Evolutionary conservation across 2,888 invertebrate genomes (phyloP), one percentile per base, ranked within the genome.

Genomic region (Hyppa rectilinea): DNA sequence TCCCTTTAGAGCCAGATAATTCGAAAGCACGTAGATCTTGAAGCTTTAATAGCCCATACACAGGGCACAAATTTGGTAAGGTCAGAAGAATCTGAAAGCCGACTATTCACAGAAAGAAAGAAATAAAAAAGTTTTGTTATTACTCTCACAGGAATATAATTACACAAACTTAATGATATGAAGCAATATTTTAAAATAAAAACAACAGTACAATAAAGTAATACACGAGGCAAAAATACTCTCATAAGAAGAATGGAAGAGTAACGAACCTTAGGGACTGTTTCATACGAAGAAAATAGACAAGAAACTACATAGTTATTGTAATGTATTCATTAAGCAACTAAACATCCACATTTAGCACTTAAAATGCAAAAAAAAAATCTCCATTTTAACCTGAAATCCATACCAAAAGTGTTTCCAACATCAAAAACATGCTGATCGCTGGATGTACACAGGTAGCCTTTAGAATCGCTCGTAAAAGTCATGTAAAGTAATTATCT

Each of bases 401-500:
- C 47, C n/a, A 36, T 12, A 53, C 17, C 40, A 56, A 65, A 59
- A 75, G 36, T 56, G 40, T 67, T 73, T 45, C 7, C 7, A 61
- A 61, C 78, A 80, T 78, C 75, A 78, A 68, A 78, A 67, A 74
- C 63, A 26, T 29, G n/a, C 14, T 67, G 23, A 29, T 36, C 9
- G 6, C 23, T 6, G n/a, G 29, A 62, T 17, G 31, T 36, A 52
- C 75, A 61, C 68, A 70, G 81, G 77, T 78, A 78, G 38, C 64
- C 40, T 65, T 76, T 59, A 59, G 59, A 43, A 26, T 50, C 38
- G 65, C 79, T 70, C 72, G 71, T 82, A 76, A 78, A 82, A 71
- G 75, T 84, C 81, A 14, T 62, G 75, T 61, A 74, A 71, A 78
- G 69, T 81, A 82, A 82, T 83, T 83, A 83, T 70, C 55, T 60